Evolutionary conservation across 2,113 vertebrate genomes (phyloP).

Genomic region (Prunella fulvescens): DNA sequence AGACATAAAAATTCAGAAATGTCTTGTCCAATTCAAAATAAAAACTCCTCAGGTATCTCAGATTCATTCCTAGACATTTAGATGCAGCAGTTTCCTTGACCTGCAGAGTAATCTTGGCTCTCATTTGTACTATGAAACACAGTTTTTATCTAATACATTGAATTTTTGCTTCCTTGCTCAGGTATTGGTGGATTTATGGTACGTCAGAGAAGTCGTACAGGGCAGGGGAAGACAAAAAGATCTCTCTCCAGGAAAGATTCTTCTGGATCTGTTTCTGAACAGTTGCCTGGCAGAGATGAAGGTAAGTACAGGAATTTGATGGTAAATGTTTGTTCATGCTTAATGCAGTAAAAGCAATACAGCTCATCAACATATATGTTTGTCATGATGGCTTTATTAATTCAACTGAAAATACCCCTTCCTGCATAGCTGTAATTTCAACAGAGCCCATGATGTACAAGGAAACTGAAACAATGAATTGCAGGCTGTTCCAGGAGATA

Average conservation of each 20-base stretch:
- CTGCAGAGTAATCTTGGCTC: not conserved
- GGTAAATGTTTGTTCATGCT: not conserved
- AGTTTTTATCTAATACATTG: not conserved
- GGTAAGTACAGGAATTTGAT: conserved; percentile 66
- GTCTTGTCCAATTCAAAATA: accelerated
- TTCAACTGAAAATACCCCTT: not conserved
- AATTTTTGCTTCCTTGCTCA: conserved; percentile 49
- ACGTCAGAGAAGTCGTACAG: conserved; percentile 89
- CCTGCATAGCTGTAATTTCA: not conserved
- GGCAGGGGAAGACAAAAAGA: conserved; percentile 85
- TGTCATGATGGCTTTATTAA: not conserved
- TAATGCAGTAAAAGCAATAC: not conserved
- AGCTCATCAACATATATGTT: not conserved
- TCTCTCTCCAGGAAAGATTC: conserved; percentile 84
- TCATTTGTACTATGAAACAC: not conserved
- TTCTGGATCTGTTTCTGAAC: conserved; percentile 86
- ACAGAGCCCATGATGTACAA: not conserved
- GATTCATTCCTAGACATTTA: not conserved
- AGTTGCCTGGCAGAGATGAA: conserved; percentile 77
- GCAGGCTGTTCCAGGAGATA: not conserved
- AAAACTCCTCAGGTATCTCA: not conserved
- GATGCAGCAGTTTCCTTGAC: not conserved
- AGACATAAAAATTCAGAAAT: not conserved
- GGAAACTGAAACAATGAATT: not conserved
- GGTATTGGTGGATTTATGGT: conserved; percentile 99